Conservation (phyloP, 2,113 vertebrate genomes). For the Pipra filicauda region DNA sequence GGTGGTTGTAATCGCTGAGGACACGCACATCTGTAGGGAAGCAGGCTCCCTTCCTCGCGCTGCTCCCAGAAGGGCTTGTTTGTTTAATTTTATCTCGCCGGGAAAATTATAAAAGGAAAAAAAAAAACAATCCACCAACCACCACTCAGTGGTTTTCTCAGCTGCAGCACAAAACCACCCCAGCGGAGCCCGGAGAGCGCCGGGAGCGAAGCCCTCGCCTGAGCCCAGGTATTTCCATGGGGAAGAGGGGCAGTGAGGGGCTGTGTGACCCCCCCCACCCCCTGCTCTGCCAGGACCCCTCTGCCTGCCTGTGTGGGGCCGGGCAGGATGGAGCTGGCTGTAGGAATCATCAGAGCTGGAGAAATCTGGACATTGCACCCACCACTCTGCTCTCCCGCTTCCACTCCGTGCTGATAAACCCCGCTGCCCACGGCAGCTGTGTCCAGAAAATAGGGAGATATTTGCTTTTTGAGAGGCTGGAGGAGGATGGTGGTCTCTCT, state of each 20-base stretch:
- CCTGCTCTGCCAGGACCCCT: neutral
- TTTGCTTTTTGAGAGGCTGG: neutral
- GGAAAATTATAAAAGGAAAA: slow-evolving; percentile 46
- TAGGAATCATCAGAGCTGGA: neutral
- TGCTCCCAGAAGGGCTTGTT: slow-evolving; percentile 50
- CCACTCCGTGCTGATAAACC: neutral
- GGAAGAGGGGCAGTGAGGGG: slow-evolving; percentile 1
- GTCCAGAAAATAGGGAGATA: neutral
- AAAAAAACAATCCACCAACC: neutral
- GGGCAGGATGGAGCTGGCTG: neutral
- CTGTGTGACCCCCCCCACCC: neutral
- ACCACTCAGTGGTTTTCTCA: slow-evolving; percentile 42
- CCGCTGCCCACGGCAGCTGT: neutral
- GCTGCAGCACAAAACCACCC: slow-evolving; percentile 22
- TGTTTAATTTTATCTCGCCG: slow-evolving; percentile 56
- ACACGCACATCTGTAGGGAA: slow-evolving; percentile 47
- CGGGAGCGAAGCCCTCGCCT: neutral
- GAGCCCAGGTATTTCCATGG: slow-evolving; percentile 5
- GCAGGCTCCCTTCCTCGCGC: slow-evolving; percentile 30
- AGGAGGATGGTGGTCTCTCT: neutral
- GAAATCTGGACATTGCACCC: neutral
- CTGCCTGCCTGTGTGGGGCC: neutral
- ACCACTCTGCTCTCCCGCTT: neutral
- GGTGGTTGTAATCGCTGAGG: neutral
- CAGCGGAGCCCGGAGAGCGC: neutral